Base-by-base conservation (phyloP, 2,797 vertebrate genomes). In the Sebastolobus altivelis region DNA sequence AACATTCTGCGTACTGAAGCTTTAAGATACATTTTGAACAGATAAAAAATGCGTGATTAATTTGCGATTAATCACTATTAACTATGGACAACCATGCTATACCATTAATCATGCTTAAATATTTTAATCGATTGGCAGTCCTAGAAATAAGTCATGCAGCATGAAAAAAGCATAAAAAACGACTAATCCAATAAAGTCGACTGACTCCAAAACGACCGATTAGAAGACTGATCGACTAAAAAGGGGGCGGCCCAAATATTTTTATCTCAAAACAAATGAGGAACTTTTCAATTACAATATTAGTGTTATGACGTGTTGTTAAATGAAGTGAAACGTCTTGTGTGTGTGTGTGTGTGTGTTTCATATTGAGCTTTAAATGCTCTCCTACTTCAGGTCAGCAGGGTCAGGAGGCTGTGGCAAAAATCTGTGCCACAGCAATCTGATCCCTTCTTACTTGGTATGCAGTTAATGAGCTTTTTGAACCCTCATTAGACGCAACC, bases 401-500 rank as follows among this genome's bases (percentile, higher is more conserved):
- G 55, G 81, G 88, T 88, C 86, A 90, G 49, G 40, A 37, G 73
- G 76, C 74, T 59, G 40, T 14, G 37, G 62, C 70, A 83, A 58
- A 84, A 87, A 79, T 75, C 77, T 81, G 55, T 81, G 80, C 81
- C 79, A 72, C 74, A n/a, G 83, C 69, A 84, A 93, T 90, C 81
- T 79, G 87, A 93, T 87, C 89, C 84, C 80, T 80, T 89, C 81
- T 90, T 83, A 90, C 91, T 86, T 90, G 90, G 92, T 92, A 93
- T 95, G 90, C 81, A 90, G 89, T 94, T 94, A 95, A 95, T 93
- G 83, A 92, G 93, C 92, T 94, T 94, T 93, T 91, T 93, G 85
- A 94, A 91, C 88, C 87, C 87, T 88, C 87, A 93, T 93, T 94
- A 94, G 87, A 90, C 81, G 72, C 76, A 84, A 85, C 81, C 8